Base-by-base conservation (phyloP, 1,140 invertebrate genomes). In the Gryon sp. region DNA sequence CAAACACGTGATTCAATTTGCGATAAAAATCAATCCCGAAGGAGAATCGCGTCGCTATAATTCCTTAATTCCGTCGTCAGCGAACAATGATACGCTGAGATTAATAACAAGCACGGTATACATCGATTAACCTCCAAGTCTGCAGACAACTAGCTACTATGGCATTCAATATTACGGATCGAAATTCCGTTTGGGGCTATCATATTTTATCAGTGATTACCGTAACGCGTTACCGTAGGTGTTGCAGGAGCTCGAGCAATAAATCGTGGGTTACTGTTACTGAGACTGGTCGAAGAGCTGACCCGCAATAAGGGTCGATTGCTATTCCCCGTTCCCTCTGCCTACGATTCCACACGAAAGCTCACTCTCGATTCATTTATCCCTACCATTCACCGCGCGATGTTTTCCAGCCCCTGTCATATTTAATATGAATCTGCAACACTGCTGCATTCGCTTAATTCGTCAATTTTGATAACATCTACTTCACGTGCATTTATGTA, bases 121-220 rank as follows among this genome's bases (percentile, higher is more conserved):
- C 45, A 26, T 53, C 53, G 36, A 60, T 60, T 53, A 53, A 45
- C 66, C 26, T 60, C n/a, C 46, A 12, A 28, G 38, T 12, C 30
- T 46, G 50, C 20, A 63, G 52, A 53, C 46, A 53, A 7, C 57
- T 8, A 63, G 24, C 43, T n/a, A n/a, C 40, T 22, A 22, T 20
- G 57, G 28, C 55, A 62, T 63, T 62, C 38, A 46, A 62, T 72
- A 72, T 72, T 55, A 74, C 43, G 45, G 16, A 72, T 77, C 69
- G 55, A 70, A 45, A 3, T 55, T 81, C 38, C 57, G 36, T 59
- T 66, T 11, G 40, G 72, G 78, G 80, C 78, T 69, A 73, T 84
- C 82, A 82, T 86, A 87, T 86, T 86, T 87, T 83, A 86, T 81
- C 19, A 83, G 80, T 84, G 81, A 86, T 87, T 86, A 86, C 81